A percentile compares a stretch with the other conserved stretches of the same genome.
phyloP scores from a whole-genome alignment of 2,888 invertebrate species.

The Aphodius sticticus region DNA sequence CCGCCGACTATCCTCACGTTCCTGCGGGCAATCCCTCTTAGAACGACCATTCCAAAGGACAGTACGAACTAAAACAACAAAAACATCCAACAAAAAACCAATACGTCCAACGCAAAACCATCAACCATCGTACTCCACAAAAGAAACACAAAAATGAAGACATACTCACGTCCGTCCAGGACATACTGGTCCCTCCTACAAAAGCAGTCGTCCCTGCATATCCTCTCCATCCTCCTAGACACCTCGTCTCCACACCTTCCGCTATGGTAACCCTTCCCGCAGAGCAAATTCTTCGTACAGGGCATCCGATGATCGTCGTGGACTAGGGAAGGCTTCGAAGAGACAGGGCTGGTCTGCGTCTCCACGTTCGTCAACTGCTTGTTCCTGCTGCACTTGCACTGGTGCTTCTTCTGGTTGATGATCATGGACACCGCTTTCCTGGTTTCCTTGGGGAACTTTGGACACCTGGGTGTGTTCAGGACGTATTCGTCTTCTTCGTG shows the following conservation, averaged over 20 bases:
- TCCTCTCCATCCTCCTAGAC: conserved; percentile 31
- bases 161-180: conserved; percentile 27
- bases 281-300: conserved; percentile 45
- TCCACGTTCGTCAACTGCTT: conserved; percentile 29
- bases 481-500: conserved; percentile 18
- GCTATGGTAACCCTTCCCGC: conserved; percentile 42
- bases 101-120: neutral
- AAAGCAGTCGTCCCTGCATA: conserved; percentile 31
- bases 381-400: conserved; percentile 31
- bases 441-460: conserved; percentile 50
- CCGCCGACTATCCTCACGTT: neutral
- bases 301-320: conserved; percentile 38
- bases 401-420: conserved; percentile 36
- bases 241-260: conserved; percentile 41
- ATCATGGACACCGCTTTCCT: conserved; percentile 47
- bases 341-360: conserved; percentile 35
- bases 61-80: neutral
- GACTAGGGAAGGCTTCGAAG: conserved; percentile 25
- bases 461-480: conserved; percentile 14
- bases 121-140: neutral
- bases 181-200: conserved; percentile 27
- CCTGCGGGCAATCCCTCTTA: neutral
- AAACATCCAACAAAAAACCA: neutral
- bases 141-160: neutral
- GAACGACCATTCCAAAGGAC: neutral